Conservation (phyloP, 2,113 vertebrate genomes). For the Podiceps cristatus region DNA sequence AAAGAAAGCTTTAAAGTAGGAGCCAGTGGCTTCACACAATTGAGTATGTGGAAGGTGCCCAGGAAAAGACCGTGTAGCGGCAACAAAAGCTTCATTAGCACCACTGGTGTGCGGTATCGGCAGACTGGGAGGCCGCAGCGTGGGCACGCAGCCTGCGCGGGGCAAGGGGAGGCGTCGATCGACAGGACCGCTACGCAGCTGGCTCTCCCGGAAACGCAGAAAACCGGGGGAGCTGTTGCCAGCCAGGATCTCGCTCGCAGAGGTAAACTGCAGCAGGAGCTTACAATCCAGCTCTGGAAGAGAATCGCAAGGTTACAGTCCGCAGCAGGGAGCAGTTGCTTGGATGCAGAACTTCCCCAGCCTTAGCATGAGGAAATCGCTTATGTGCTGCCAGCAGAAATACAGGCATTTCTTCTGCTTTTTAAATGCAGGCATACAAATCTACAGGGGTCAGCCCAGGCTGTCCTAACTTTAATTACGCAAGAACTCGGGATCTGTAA, state of each 20-base stretch:
- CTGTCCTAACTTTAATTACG: not conserved
- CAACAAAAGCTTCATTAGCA: not conserved
- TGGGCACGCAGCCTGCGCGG: accelerated
- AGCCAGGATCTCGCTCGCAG: not conserved
- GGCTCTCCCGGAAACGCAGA: not conserved
- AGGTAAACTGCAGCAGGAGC: not conserved
- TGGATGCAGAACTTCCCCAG: not conserved
- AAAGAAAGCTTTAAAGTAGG: not conserved
- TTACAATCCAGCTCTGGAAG: not conserved
- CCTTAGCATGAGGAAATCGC: accelerated
- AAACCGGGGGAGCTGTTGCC: not conserved
- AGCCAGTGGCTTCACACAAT: not conserved
- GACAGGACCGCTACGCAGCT: not conserved
- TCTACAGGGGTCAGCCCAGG: not conserved
- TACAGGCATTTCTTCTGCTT: not conserved
- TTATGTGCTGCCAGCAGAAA: not conserved
- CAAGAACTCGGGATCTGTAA: not conserved
- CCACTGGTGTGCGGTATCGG: accelerated
- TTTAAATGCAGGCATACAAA: not conserved
- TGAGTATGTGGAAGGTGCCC: not conserved
- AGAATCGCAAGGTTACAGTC: not conserved
- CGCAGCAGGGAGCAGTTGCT: not conserved
- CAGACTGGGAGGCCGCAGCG: accelerated
- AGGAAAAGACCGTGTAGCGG: not conserved
- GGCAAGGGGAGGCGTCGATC: not conserved